These are phyloP conservation scores for Alectura lathami DNA, from an alignment of 2,113 vertebrate genomes.

Conservation along the genomic window DNA sequence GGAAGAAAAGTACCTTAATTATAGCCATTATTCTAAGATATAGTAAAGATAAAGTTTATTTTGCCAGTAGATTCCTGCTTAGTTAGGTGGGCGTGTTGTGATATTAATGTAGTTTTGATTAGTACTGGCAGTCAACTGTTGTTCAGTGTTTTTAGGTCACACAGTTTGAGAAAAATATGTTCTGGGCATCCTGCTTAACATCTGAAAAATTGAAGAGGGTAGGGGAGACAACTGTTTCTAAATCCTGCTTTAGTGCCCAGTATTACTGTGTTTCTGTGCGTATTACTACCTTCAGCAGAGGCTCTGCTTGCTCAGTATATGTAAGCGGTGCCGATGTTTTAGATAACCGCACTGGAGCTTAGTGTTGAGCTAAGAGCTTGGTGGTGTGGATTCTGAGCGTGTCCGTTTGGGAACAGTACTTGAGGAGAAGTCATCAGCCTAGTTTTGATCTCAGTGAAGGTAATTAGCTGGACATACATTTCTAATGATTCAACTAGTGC, in stretches of 20 bases:
- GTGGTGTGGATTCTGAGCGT: neutral
- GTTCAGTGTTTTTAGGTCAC: neutral
- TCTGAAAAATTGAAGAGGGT: neutral
- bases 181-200: neutral
- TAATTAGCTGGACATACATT: neutral
- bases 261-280: neutral
- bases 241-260: neutral
- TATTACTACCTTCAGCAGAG: neutral
- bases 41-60: neutral
- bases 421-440: neutral
- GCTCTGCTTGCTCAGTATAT: neutral
- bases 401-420: neutral
- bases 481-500: neutral
- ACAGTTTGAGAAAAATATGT: neutral
- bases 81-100: neutral
- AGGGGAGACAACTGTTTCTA: neutral
- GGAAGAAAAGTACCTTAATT: neutral
- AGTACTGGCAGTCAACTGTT: neutral
- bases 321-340: neutral
- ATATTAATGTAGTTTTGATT: neutral
- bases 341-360: accelerated
- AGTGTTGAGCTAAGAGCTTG: neutral
- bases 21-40: neutral
- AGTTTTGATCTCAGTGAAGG: neutral
- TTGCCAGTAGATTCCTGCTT: neutral